phyloP scores from a whole-genome alignment of 2,113 vertebrate species.

The Proterorhinus semilunaris region DNA sequence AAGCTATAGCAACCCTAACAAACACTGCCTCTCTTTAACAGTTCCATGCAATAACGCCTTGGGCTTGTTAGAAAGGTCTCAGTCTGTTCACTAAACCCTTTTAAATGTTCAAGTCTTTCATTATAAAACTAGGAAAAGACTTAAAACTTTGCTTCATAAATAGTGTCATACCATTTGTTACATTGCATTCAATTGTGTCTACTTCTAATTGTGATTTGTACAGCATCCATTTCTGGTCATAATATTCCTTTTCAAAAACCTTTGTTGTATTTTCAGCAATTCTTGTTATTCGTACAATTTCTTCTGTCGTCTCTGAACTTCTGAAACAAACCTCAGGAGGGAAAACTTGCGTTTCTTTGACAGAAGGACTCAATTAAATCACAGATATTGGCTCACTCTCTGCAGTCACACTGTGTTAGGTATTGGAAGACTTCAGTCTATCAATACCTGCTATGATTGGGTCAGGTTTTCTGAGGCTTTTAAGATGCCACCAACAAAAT shows the following conservation, averaged over 20 bases:
- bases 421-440: conserved; percentile 14
- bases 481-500: conserved; percentile 29
- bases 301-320: background rate
- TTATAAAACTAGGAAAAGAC: too few species aligned
- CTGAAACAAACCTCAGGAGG: background rate
- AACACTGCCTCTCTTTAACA: too few species aligned
- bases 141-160: too few species aligned
- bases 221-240: background rate
- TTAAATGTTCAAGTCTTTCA: too few species aligned
- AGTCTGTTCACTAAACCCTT: too few species aligned
- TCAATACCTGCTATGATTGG: conserved; percentile 18
- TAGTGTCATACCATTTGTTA: too few species aligned
- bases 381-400: conserved; percentile 20
- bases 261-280: background rate
- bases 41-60: too few species aligned
- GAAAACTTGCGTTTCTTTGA: conserved; percentile 5
- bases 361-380: conserved; percentile 23
- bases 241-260: background rate
- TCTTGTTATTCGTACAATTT: background rate
- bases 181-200: too few species aligned
- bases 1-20: too few species aligned
- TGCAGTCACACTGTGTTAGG: conserved; percentile 22
- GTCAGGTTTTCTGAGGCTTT: conserved; percentile 12
- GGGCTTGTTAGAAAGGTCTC: too few species aligned
- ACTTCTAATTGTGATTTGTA: background rate